Conservation (phyloP, 2,888 invertebrate species). For the Nomada fabriciana region DNA sequence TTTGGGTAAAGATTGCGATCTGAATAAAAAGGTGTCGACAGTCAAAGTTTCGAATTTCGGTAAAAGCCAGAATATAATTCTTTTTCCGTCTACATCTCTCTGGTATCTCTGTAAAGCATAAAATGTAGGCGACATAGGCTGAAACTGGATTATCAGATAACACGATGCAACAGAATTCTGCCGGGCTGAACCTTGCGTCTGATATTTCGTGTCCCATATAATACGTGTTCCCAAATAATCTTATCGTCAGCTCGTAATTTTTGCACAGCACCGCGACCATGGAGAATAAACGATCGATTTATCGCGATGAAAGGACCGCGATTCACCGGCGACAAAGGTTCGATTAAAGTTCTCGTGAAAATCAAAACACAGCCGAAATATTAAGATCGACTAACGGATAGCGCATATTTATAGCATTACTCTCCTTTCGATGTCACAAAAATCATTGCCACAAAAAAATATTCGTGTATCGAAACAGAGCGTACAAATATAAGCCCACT, state of each 20-base stretch:
- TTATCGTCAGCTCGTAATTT: constrained; percentile 33
- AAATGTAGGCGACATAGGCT: constrained; percentile 24
- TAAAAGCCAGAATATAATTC: background rate
- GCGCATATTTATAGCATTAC: no score
- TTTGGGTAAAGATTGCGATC: background rate
- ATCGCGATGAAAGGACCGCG: constrained; percentile 12
- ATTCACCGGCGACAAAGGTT: background rate
- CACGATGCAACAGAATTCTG: constrained; percentile 35
- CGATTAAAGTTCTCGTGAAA: background rate
- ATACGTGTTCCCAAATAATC: constrained; percentile 30
- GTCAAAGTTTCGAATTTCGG: background rate
- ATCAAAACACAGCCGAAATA: background rate
- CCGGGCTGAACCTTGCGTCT: constrained; percentile 35
- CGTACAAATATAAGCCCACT: no score
- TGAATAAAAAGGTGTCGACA: background rate
- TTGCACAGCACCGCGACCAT: background rate
- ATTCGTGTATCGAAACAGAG: background rate
- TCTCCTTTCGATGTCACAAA: background rate
- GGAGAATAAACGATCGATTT: constrained; percentile 27
- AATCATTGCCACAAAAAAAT: background rate
- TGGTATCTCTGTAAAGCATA: background rate
- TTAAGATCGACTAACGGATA: background rate
- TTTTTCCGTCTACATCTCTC: background rate
- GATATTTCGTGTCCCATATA: constrained; percentile 34
- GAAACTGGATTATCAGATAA: constrained; percentile 39